Evolutionary conservation across 2,888 invertebrate genomes (phyloP), one percentile per base, ranked within the genome.

Genomic region (Mesorhabditis spiculigera): DNA sequence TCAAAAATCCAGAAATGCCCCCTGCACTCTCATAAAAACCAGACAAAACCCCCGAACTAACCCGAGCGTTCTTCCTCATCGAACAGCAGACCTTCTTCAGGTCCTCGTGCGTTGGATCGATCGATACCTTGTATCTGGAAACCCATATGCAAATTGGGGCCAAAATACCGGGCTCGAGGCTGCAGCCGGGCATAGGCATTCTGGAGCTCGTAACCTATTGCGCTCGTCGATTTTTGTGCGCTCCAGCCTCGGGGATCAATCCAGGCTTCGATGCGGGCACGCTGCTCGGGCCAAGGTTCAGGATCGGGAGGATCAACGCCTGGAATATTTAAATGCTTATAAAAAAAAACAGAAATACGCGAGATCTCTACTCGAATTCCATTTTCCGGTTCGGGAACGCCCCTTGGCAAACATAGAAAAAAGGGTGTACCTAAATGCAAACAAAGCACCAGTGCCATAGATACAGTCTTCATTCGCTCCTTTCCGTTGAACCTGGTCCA

Each of bases 171-270:
- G 0, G 98, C 97, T 66, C 96, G 89, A 5, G 97, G 96, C 87
- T 99, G 98, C 96, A 97, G 97, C 73, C 95, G 90, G 88, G 98
- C 97, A 86, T 99, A 99, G 86, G 97, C 96, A 82, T 92, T 91
- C 87, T 97, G 96, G 70, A 99, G 89, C 85, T 91, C 92, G 64
- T 91, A 90, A 0, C 95, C 96, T 73, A 98, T 95, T 68, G 91
- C 91, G 87, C 96, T 95, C 82, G 96, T 89, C 0, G 97, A 94
- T 92, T 78, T 77, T 45, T 75, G 75, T 5, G 80, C 74, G 67
- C 93, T 93, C 88, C 93, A 90, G 0, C 93, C 91, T 69, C 92
- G 88, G 1, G 97, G 96, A 81, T 90, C 89, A 86, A 95, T 93
- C 98, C 98, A 98, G 86, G 95, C 95, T 87, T 97, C 95, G 6